phyloP scores from a whole-genome alignment of 2,113 vertebrate genomes.

The human region GRCh38 chr7:106791001-106791500 shows the following conservation, averaged over 20 bases:
- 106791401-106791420: not conserved
- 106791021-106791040: not conserved
- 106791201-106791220: not conserved
- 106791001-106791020: not conserved
- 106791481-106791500: not conserved
- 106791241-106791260: not conserved
- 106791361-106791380: not conserved
- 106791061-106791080: not conserved
- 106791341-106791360: not conserved
- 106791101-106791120: not conserved
- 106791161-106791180: not conserved
- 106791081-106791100: not conserved
- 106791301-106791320: not conserved
- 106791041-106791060: not conserved
- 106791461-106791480: not conserved
- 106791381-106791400: not conserved
- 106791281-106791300: not conserved
- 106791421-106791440: not conserved
- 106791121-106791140: not conserved
- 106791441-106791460: not conserved
- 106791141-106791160: accelerated
- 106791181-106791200: not conserved
- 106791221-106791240: not conserved
- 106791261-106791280: not conserved
- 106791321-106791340: not conserved